Conservation (phyloP, 2,888 invertebrate genomes). For the Thecophora atra region DNA sequence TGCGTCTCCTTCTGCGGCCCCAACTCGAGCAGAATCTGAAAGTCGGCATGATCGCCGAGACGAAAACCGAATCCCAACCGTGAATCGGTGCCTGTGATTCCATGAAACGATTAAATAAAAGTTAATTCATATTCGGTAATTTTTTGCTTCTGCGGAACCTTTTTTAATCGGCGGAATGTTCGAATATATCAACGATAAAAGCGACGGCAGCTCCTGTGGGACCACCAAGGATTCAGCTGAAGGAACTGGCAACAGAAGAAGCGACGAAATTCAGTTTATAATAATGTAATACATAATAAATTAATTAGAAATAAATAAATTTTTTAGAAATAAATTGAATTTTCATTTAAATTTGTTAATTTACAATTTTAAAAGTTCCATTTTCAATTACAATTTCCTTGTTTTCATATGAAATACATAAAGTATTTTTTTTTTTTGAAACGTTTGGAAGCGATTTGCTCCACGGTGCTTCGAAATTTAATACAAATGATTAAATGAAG, state of each 20-base stretch:
- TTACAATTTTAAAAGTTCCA: too few species aligned
- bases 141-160: constrained; percentile 68
- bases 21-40: constrained; percentile 79
- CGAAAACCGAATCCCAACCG: constrained; percentile 82
- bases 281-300: constrained; percentile 23
- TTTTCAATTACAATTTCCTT: too few species aligned
- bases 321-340: background rate
- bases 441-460: too few species aligned
- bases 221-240: constrained; percentile 72
- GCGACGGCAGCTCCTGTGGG: constrained; percentile 82
- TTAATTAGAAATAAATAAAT: background rate
- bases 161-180: constrained; percentile 87
- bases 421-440: too few species aligned
- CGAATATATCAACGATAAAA: constrained; percentile 82
- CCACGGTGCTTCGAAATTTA: too few species aligned
- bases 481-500: too few species aligned
- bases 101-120: background rate
- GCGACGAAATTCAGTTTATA: constrained; percentile 33
- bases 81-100: constrained; percentile 78
- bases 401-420: too few species aligned
- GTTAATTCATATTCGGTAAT: background rate
- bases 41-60: constrained; percentile 82
- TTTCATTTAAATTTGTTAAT: background rate
- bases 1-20: constrained; percentile 82
- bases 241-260: constrained; percentile 65